phyloP scores from a whole-genome alignment of 2,888 invertebrate genomes.

The Leptothorax acervorum region DNA sequence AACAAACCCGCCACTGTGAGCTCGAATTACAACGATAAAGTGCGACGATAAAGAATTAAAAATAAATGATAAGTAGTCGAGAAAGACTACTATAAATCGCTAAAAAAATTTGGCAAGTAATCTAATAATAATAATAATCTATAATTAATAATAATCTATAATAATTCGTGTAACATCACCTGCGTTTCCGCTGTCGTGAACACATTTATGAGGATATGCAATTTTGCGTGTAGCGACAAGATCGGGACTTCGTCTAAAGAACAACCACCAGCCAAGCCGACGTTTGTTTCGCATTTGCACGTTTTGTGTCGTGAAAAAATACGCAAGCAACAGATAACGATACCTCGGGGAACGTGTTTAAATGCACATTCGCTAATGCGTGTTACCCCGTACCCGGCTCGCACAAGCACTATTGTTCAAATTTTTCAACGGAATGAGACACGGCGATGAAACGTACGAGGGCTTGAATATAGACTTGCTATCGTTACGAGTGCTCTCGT shows the following conservation, averaged over 20 bases:
- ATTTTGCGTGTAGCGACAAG: neutral
- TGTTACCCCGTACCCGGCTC: neutral
- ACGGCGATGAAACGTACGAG: neutral
- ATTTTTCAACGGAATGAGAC: slow-evolving; percentile 31
- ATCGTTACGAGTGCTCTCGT: neutral
- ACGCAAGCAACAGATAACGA: slow-evolving; percentile 25
- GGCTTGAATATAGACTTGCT: neutral
- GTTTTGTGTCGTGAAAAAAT: neutral
- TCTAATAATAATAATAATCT: neutral
- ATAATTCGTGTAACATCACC: neutral
- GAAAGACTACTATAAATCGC: neutral
- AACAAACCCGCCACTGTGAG: neutral
- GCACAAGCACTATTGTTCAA: slow-evolving; percentile 38
- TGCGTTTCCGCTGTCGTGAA: neutral
- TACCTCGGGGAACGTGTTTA: neutral
- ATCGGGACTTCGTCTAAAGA: neutral
- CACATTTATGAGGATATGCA: neutral
- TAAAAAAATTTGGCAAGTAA: neutral
- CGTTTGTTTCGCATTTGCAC: neutral
- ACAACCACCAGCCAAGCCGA: neutral
- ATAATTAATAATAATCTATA: neutral
- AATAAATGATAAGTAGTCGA: slow-evolving; percentile 1
- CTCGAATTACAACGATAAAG: neutral
- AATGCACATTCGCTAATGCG: neutral
- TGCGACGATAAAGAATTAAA: slow-evolving; percentile 15